Evolutionary conservation across 2,888 invertebrate species (phyloP).

Genomic region (Balanococcus diminutus): DNA sequence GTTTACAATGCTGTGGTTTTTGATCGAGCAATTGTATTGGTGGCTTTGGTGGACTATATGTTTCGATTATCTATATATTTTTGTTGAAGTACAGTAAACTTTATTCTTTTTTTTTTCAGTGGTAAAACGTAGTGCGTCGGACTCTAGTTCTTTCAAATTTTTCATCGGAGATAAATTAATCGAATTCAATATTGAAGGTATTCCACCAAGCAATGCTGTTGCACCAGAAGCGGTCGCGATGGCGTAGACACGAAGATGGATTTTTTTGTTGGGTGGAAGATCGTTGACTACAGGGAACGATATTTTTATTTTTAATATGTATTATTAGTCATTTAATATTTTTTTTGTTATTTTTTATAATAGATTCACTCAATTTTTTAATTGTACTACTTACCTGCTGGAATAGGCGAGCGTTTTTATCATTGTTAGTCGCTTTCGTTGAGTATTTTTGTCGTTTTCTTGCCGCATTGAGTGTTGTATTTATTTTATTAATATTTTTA

Average conservation of each 20-base stretch:
- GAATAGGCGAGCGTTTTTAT: not conserved
- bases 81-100: not conserved
- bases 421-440: constrained; percentile 4
- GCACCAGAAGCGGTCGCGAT: not conserved
- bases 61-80: not conserved
- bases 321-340: constrained; percentile 16
- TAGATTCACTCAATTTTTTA: constrained; percentile 8
- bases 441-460: constrained; percentile 1
- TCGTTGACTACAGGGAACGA: not conserved
- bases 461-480: constrained; percentile 12
- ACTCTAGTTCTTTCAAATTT: constrained; percentile 24
- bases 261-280: not conserved
- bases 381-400: not conserved
- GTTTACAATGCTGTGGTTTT: too few species aligned
- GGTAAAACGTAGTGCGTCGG: constrained; percentile 65
- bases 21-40: not conserved
- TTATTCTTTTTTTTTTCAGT: constrained; percentile 63
- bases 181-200: constrained; percentile 17
- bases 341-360: constrained; percentile 33
- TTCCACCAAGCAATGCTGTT: not conserved
- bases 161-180: constrained; percentile 59
- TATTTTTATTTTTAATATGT: constrained; percentile 8
- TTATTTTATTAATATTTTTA: constrained; percentile 8
- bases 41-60: not conserved
- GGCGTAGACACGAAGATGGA: not conserved